Evolutionary conservation across 2,888 invertebrate genomes (phyloP), one percentile per base, ranked within the genome.

Genomic region (Rugalucina vietnamica): DNA sequence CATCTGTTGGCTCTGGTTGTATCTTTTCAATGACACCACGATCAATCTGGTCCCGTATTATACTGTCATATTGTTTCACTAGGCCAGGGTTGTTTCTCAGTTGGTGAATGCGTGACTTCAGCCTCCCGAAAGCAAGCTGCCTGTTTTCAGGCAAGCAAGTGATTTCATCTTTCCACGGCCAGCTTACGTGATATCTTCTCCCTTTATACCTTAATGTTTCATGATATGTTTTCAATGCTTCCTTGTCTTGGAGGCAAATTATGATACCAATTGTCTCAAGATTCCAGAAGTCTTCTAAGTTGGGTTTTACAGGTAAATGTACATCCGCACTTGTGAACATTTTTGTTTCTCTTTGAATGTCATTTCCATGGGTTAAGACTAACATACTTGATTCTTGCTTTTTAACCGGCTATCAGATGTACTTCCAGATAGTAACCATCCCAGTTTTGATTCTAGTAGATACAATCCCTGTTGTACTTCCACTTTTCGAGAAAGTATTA

Each of bases 111-210:
- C 18, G 24, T n/a, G 81, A 81, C 65, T 78, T 84, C 29, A 78
- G 36, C 39, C 84, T 50, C 5, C 77, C 78, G 5, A 60, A 21
- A n/a, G 81, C 81, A 2, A 84, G 39, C 43, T 60, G 49, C 2
- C 70, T 0, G 65, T 81, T 84, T 0, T 32, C 36, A 36, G 82
- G 81, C 8, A 86, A 32, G 8, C 80, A 43, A 0, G 50, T 50
- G 24, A 27, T 27, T 18, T 77, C 79, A 4, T 73, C 54, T 57
- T 83, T 86, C 77, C 82, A 86, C 0, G 83, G 80, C 78, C n/a
- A n/a, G n/a, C n/a, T n/a, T n/a, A n/a, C n/a, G n/a, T n/a, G n/a
- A 50, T 86, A 83, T 10, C 71, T 14, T 43, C 73, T 74, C 8
- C 83, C 43, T 39, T 70, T 21, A 77, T 60, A 76, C 36, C 49